Evolutionary conservation across 2,113 vertebrate genomes (phyloP).

Genomic region (Enhydra lutris): DNA sequence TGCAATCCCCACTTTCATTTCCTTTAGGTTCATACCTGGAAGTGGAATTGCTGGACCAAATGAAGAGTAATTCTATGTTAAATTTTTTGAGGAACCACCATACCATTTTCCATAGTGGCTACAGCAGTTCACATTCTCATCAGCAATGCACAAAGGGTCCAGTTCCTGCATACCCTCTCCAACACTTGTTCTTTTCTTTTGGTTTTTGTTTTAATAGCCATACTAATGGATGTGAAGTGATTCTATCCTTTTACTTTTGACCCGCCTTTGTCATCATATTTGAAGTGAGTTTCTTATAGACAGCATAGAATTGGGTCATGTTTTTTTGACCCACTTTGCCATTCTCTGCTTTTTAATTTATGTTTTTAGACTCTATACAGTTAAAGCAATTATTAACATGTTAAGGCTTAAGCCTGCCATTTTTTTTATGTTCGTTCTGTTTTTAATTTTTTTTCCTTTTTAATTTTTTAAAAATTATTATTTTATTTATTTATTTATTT

Average conservation of each 20-base stretch:
- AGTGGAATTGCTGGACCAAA: not conserved
- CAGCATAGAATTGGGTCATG: not conserved
- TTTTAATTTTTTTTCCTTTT: not conserved
- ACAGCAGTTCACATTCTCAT: not conserved
- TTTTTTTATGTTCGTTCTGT: not conserved
- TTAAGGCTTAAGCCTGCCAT: not conserved
- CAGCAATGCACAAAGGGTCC: not conserved
- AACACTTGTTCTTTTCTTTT: not conserved
- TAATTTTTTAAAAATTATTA: no score
- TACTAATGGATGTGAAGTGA: not conserved
- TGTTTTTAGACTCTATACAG: not conserved
- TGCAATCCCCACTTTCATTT: not conserved
- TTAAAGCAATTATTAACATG: not conserved
- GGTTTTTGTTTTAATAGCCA: not conserved
- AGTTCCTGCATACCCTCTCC: not conserved
- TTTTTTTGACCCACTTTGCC: not conserved
- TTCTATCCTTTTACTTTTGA: not conserved
- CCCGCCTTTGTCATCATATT: not conserved
- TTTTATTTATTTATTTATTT: no score
- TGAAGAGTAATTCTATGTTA: not conserved
- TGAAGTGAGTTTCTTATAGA: not conserved
- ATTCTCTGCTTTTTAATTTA: not conserved
- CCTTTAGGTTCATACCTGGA: not conserved
- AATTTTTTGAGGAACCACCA: not conserved
- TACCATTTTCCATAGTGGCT: not conserved